Conservation (phyloP, 1,140 invertebrate species). For the Riptortus pedestris region DNA sequence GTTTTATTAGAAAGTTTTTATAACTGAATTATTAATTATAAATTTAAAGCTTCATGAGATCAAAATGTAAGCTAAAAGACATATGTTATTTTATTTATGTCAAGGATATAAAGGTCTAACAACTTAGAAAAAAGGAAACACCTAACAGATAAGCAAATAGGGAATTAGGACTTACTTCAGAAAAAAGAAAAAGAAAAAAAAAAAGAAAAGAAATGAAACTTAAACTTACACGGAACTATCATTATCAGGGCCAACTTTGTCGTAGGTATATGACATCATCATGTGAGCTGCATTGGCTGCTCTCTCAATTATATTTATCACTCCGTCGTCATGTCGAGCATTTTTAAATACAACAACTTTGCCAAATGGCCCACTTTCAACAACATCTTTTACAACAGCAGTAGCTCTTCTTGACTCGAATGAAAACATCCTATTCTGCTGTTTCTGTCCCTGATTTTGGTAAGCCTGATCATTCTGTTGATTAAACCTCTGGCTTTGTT, state of each 20-base stretch:
- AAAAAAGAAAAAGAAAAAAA: neutral
- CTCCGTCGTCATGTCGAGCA: neutral
- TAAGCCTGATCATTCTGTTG: no score
- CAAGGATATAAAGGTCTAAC: no score
- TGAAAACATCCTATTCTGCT: neutral
- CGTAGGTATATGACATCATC: no score
- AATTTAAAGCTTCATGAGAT: no score
- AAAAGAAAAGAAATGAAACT: neutral
- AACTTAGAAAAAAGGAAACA: no score
- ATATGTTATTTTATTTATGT: no score
- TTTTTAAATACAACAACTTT: constrained; percentile 22
- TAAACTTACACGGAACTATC: neutral
- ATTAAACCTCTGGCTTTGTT: no score
- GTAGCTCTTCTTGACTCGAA: neutral
- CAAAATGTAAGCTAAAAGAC: no score
- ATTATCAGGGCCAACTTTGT: constrained; percentile 5
- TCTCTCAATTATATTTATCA: constrained; percentile 17
- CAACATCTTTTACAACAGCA: neutral
- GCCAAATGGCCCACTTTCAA: constrained; percentile 22
- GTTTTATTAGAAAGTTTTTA: no score
- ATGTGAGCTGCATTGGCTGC: constrained; percentile 23
- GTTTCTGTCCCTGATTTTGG: neutral
- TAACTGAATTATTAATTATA: no score
- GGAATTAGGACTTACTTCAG: no score
- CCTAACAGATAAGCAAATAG: no score